Evolutionary conservation across 2,113 vertebrate species (phyloP).

Genomic region (Dascyllus trimaculatus): DNA sequence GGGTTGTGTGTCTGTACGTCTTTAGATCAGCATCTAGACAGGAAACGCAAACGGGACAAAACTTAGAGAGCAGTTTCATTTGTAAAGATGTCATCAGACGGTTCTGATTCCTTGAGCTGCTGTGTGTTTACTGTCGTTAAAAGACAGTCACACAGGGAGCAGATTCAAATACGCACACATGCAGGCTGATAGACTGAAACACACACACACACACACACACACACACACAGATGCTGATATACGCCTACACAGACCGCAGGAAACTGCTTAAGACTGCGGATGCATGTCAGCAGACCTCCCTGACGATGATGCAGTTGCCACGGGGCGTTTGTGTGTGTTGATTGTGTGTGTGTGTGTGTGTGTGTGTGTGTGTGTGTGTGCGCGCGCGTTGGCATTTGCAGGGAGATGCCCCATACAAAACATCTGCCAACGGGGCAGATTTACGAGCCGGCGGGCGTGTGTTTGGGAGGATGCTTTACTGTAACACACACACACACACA

Average conservation of each 20-base stretch:
- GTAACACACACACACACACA: conserved; percentile 31
- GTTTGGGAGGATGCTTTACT: conserved; percentile 59
- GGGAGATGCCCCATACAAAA: conserved; percentile 61
- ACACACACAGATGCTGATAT: background rate
- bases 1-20: background rate
- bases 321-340: conserved; percentile 31
- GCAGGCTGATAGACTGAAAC: background rate
- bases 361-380: conserved; percentile 15
- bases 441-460: conserved; percentile 50
- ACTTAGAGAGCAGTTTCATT: background rate
- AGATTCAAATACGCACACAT: background rate
- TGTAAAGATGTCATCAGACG: background rate
- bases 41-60: background rate
- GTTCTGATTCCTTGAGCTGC: background rate
- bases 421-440: conserved; percentile 69
- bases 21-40: background rate
- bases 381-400: conserved; percentile 23
- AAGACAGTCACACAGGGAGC: background rate
- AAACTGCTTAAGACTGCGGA: conserved; percentile 59
- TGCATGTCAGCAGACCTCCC: conserved; percentile 70
- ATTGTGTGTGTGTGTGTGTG: conserved; percentile 34
- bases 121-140: background rate
- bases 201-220: background rate
- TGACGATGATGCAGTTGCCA: conserved; percentile 46
- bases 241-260: conserved; percentile 21